These are phyloP conservation scores for Chironomus striatipennis DNA, from an alignment of 1,140 invertebrate species.

Conservation along the genomic window DNA sequence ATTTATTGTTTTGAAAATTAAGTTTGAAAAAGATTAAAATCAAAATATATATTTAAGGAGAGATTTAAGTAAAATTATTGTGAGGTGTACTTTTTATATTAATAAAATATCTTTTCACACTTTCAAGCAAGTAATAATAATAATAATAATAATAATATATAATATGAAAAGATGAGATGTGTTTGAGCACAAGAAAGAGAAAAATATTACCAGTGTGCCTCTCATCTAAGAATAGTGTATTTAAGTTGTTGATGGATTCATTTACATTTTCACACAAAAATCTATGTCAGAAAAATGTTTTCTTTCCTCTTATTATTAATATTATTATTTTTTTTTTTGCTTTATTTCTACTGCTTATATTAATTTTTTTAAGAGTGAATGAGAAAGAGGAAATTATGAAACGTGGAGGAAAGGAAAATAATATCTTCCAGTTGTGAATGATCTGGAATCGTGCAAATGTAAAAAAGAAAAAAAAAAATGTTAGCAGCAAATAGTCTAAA, in stretches of 20 bases:
- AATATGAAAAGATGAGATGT: too few species aligned
- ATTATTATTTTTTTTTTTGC: too few species aligned
- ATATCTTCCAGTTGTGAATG: neutral
- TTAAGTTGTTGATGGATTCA: neutral
- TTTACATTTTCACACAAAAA: slow-evolving; percentile 2
- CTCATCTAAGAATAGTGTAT: slow-evolving; percentile 1
- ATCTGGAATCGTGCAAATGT: neutral
- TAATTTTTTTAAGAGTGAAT: too few species aligned
- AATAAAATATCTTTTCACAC: neutral
- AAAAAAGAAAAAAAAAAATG: too few species aligned
- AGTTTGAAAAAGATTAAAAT: too few species aligned
- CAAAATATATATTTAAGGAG: too few species aligned
- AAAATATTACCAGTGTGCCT: neutral
- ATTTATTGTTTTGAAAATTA: neutral
- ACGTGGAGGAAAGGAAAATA: neutral
- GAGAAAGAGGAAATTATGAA: neutral
- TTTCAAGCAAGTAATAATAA: neutral
- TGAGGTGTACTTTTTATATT: neutral
- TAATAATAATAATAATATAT: too few species aligned
- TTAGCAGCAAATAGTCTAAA: too few species aligned
- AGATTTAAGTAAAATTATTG: neutral
- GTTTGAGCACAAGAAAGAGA: neutral
- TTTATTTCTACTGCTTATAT: too few species aligned
- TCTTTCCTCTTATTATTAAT: too few species aligned
- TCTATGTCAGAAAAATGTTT: neutral